phyloP scores from a whole-genome alignment of 2,797 vertebrate species.

The Lepilemur ruficaudatus region DNA sequence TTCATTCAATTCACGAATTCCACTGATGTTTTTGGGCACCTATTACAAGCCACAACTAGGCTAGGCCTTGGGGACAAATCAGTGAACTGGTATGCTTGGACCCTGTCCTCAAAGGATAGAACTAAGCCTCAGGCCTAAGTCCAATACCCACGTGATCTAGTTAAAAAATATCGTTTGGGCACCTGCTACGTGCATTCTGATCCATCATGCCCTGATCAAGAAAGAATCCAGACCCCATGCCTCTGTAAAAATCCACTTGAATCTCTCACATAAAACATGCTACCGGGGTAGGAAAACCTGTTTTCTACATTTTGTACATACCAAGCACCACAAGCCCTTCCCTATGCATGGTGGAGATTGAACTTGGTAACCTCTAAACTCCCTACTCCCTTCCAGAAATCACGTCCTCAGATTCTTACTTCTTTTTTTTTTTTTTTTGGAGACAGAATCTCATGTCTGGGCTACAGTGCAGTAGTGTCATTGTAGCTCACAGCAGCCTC shows the following conservation, averaged over 20 bases:
- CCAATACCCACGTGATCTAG: neutral
- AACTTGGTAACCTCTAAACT: neutral
- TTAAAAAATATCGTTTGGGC: neutral
- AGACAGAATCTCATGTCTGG: neutral
- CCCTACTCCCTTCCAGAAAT: neutral
- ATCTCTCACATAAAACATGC: neutral
- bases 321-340: neutral
- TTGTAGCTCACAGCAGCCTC: neutral
- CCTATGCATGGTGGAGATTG: neutral
- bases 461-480: neutral
- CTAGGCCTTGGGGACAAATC: neutral
- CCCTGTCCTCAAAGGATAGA: neutral
- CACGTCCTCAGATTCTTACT: neutral
- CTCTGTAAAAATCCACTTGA: neutral
- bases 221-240: neutral
- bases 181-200: neutral
- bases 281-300: neutral
- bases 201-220: neutral
- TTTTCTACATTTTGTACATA: neutral
- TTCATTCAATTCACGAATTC: neutral
- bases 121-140: neutral
- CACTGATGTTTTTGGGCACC: neutral
- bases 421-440: neutral
- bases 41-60: neutral
- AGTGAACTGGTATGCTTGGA: neutral